Conservation (phyloP, 2,888 invertebrate genomes). For the Poecilus cupreus region DNA sequence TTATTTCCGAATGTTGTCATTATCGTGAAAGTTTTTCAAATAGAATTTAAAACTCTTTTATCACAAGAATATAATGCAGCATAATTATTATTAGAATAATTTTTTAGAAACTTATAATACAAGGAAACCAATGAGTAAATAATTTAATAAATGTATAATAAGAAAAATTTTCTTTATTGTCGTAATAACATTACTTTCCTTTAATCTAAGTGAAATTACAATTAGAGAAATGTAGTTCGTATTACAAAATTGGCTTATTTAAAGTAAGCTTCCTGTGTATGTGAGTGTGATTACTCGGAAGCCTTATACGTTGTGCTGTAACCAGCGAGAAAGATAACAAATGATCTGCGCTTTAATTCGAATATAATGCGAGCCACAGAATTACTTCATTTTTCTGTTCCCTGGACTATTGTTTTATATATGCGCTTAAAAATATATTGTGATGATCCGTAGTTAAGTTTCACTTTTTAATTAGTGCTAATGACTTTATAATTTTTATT, state of each 20-base stretch:
- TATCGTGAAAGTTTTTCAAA: too few relatives aligned
- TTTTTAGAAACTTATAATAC: too few relatives aligned
- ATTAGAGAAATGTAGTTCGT: slow-evolving; percentile 21
- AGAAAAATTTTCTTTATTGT: neutral
- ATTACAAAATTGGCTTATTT: slow-evolving; percentile 31
- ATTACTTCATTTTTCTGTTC: neutral
- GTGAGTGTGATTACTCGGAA: neutral
- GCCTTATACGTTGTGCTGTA: neutral
- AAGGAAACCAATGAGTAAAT: too few relatives aligned
- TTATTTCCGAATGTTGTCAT: too few relatives aligned
- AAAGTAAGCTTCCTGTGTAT: slow-evolving; percentile 17
- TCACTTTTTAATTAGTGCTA: slow-evolving; percentile 53
- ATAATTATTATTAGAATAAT: too few relatives aligned
- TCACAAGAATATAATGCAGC: too few relatives aligned
- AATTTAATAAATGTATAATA: neutral
- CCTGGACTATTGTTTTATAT: neutral
- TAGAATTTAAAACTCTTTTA: too few relatives aligned
- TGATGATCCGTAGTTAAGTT: slow-evolving; percentile 23
- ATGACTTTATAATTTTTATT: slow-evolving; percentile 48
- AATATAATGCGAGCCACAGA: slow-evolving; percentile 15
- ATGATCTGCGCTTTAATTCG: slow-evolving; percentile 16
- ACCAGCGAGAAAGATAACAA: neutral
- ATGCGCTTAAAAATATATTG: neutral
- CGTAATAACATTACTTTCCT: slow-evolving; percentile 17
- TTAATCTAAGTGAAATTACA: slow-evolving; percentile 2